These are phyloP conservation scores for Calidris pygmaea DNA, from an alignment of 2,113 vertebrate species.

Conservation along the genomic window DNA sequence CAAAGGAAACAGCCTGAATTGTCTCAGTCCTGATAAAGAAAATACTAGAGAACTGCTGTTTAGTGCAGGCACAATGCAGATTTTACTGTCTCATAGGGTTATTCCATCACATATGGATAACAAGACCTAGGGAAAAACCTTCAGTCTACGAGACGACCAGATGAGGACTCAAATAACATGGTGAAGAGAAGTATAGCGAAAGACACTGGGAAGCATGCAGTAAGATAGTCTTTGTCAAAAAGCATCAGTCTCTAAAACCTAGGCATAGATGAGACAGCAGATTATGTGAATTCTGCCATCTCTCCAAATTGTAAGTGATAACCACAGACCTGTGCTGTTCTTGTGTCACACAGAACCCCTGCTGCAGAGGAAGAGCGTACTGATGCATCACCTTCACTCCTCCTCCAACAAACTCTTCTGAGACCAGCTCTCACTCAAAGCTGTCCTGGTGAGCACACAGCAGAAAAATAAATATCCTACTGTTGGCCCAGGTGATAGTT, in stretches of 20 bases:
- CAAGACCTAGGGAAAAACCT: background rate
- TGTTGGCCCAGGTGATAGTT: background rate
- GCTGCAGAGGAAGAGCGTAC: background rate
- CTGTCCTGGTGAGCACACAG: background rate
- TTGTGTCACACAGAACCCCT: background rate
- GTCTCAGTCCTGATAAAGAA: background rate
- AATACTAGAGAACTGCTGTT: background rate
- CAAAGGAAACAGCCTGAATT: background rate
- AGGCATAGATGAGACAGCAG: background rate
- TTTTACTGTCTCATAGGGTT: background rate
- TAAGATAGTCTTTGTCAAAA: background rate
- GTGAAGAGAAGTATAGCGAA: background rate
- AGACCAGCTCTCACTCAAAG: constrained; percentile 4
- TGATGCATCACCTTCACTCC: accelerated
- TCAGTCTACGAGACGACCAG: background rate
- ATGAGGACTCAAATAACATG: background rate
- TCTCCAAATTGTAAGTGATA: background rate
- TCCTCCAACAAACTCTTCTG: background rate
- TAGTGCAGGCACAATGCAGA: background rate
- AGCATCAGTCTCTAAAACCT: background rate
- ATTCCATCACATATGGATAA: background rate
- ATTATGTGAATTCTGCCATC: background rate
- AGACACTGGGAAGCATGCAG: background rate
- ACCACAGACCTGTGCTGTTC: background rate
- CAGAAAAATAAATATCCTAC: background rate